phyloP scores from a whole-genome alignment of 2,113 vertebrate species.

The Vombatus ursinus region DNA sequence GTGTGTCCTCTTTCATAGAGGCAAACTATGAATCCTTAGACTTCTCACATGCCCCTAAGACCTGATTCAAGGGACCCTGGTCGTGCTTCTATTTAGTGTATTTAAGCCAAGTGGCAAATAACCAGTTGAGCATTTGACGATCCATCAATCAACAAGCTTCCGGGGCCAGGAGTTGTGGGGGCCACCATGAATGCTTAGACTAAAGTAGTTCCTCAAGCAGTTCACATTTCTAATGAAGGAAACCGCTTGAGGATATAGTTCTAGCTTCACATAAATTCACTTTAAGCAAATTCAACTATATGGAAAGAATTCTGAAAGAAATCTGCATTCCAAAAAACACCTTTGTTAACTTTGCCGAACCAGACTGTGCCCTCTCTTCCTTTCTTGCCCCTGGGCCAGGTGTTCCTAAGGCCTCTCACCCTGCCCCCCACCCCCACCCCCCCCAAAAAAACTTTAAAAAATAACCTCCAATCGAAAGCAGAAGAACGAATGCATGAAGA shows the following conservation, averaged over 20 bases:
- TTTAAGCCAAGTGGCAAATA: conserved; percentile 10
- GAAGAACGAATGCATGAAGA: neutral
- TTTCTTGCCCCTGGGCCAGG: neutral
- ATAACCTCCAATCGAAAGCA: neutral
- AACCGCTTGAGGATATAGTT: neutral
- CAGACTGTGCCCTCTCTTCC: neutral
- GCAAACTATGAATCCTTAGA: conserved; percentile 2
- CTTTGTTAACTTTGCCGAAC: neutral
- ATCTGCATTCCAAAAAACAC: neutral
- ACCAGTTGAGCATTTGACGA: too few species aligned
- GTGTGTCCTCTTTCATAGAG: neutral
- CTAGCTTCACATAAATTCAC: neutral
- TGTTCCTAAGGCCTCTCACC: neutral
- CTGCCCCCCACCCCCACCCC: too few species aligned
- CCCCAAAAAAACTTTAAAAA: neutral
- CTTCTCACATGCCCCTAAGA: neutral
- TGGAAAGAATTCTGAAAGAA: neutral
- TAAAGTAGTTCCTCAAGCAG: too few species aligned
- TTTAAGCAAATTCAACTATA: neutral
- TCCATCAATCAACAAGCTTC: too few species aligned
- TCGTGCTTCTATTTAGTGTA: conserved; percentile 1
- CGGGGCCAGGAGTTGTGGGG: too few species aligned
- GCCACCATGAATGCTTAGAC: too few species aligned
- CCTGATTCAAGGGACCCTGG: neutral
- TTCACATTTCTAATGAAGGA: neutral